phyloP scores from a whole-genome alignment of 2,797 vertebrate genomes.

The Lepus oiostolus region DNA sequence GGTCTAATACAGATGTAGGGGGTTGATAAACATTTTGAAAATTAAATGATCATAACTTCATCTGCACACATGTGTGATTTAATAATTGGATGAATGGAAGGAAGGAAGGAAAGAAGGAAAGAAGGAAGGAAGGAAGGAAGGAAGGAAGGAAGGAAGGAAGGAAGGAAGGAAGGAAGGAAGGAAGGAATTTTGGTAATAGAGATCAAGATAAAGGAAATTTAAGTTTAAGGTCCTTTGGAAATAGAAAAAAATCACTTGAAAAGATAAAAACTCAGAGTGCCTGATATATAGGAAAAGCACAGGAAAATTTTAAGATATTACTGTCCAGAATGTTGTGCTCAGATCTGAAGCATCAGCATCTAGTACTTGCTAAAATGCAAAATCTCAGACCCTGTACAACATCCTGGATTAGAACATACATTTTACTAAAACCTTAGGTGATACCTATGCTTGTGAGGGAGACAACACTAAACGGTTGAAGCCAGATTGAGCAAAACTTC shows the following conservation, averaged over 20 bases:
- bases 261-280: not conserved
- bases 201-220: not conserved
- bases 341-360: not conserved
- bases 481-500: not conserved
- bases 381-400: not conserved
- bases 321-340: not conserved
- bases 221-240: not conserved
- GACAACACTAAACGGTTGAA: not conserved
- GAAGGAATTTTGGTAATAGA: not conserved
- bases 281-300: not conserved
- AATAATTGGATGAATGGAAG: not conserved
- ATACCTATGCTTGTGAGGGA: not conserved
- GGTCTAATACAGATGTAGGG: not conserved
- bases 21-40: not conserved
- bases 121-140: no score
- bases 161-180: no score
- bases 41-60: conserved; percentile 1
- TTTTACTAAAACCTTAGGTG: not conserved
- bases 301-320: not conserved
- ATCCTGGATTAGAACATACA: not conserved
- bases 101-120: not conserved
- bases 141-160: not conserved
- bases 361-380: not conserved
- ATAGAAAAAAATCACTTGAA: not conserved
- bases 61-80: not conserved